These are phyloP conservation scores for Rhagonycha lutea DNA, from an alignment of 2,888 invertebrate genomes.

Conservation along the genomic window DNA sequence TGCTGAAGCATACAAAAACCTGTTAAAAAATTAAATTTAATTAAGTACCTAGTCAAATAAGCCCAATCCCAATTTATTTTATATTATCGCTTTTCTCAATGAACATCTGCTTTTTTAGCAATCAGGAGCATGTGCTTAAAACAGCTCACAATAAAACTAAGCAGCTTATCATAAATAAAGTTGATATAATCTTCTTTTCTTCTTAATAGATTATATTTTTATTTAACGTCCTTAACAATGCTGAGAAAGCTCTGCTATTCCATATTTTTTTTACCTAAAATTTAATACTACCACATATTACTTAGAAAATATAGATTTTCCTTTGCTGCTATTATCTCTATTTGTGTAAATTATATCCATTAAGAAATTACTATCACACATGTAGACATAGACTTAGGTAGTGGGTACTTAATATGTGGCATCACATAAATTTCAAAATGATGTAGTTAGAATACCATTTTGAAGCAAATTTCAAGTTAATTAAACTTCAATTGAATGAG, in stretches of 20 bases:
- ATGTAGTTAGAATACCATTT: neutral
- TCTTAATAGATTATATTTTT: neutral
- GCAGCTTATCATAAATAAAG: neutral
- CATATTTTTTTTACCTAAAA: neutral
- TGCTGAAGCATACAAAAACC: neutral
- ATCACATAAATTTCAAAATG: neutral
- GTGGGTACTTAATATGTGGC: neutral
- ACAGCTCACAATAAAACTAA: neutral
- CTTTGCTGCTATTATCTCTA: neutral
- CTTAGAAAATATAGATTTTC: neutral
- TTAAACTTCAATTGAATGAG: neutral
- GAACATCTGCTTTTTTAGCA: neutral
- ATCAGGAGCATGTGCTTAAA: neutral
- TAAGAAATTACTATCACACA: neutral
- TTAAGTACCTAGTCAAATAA: neutral
- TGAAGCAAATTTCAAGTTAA: neutral
- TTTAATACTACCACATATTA: neutral
- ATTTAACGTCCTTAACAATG: neutral
- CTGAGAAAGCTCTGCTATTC: neutral
- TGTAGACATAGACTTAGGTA: neutral
- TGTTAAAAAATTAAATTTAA: neutral
- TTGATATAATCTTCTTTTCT: neutral
- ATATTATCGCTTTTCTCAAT: neutral
- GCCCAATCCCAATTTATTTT: neutral
- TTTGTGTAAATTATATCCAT: neutral